These are phyloP conservation scores for Habroteleia sp. DNA, from an alignment of 2,888 invertebrate genomes.

Conservation along the genomic window DNA sequence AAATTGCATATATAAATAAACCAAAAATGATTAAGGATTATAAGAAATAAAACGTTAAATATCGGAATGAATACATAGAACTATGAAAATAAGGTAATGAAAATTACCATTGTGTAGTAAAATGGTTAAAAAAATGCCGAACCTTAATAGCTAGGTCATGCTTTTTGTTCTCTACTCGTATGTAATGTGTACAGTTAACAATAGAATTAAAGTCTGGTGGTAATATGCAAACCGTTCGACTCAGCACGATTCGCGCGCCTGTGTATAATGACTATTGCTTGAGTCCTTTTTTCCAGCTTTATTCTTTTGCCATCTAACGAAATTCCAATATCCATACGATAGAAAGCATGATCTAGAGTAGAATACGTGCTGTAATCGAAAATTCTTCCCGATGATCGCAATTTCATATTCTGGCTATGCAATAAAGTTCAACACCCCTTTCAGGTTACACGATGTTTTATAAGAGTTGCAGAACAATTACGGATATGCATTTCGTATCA, in stretches of 20 bases:
- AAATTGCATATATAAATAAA: no score
- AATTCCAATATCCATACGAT: conserved; percentile 64
- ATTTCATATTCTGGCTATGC: conserved; percentile 60
- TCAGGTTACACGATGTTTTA: conserved; percentile 41
- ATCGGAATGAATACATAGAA: conserved; percentile 7
- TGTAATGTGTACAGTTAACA: conserved; percentile 56
- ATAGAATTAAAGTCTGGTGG: conserved; percentile 51
- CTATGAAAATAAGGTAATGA: conserved; percentile 13
- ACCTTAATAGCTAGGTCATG: conserved; percentile 12
- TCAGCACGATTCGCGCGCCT: conserved; percentile 60
- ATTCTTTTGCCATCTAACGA: conserved; percentile 61
- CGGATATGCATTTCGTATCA: conserved; percentile 40
- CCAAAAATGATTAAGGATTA: neutral
- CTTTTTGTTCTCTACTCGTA: conserved; percentile 28
- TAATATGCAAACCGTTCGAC: conserved; percentile 62
- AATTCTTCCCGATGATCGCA: conserved; percentile 63
- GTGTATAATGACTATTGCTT: conserved; percentile 61
- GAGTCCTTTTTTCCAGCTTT: conserved; percentile 57
- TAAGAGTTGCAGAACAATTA: conserved; percentile 57
- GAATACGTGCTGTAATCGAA: conserved; percentile 63
- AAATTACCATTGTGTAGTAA: conserved; percentile 8
- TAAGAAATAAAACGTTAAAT: conserved; percentile 8
- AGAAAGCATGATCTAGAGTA: conserved; percentile 55
- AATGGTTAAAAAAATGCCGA: conserved; percentile 19
- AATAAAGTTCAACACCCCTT: conserved; percentile 52